A percentile compares a stretch with the other conserved stretches of the same genome.
phyloP scores from a whole-genome alignment of 2,113 vertebrate genomes.

The Furnarius figulus region DNA sequence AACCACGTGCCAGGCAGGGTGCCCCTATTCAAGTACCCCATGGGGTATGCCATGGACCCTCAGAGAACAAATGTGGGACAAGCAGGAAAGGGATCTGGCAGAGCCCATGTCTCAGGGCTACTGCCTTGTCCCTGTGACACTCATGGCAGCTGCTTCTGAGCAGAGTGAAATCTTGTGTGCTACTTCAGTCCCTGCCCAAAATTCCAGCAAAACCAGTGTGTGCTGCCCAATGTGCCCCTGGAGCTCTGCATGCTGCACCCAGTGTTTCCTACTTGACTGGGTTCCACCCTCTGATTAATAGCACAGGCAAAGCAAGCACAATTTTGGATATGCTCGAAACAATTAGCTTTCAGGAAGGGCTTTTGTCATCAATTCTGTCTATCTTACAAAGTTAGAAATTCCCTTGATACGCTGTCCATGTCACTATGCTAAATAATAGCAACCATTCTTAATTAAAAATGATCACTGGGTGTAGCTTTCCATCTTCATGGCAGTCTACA shows the following conservation, averaged over 20 bases:
- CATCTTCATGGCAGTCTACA: neutral
- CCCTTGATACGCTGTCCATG: neutral
- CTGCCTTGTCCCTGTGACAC: neutral
- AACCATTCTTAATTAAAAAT: slow-evolving; percentile 55
- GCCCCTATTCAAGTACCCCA: neutral
- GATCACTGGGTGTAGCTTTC: slow-evolving; percentile 9
- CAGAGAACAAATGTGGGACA: neutral
- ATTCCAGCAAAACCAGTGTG: neutral
- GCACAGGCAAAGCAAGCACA: neutral
- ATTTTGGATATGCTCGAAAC: neutral
- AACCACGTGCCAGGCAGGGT: neutral
- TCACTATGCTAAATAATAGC: slow-evolving; percentile 29
- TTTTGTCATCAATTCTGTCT: slow-evolving; percentile 42
- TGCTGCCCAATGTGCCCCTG: neutral
- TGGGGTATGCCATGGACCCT: neutral
- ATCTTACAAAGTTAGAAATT: slow-evolving; percentile 16
- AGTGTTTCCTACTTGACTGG: neutral
- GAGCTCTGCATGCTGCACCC: neutral
- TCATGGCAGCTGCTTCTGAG: neutral
- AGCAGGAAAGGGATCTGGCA: neutral
- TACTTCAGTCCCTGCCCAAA: neutral
- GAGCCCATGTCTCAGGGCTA: neutral
- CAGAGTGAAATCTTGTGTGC: neutral
- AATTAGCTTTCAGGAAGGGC: slow-evolving; percentile 23
- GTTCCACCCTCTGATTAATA: neutral